phyloP scores from a whole-genome alignment of 2,113 vertebrate species.

The Tinamus guttatus region DNA sequence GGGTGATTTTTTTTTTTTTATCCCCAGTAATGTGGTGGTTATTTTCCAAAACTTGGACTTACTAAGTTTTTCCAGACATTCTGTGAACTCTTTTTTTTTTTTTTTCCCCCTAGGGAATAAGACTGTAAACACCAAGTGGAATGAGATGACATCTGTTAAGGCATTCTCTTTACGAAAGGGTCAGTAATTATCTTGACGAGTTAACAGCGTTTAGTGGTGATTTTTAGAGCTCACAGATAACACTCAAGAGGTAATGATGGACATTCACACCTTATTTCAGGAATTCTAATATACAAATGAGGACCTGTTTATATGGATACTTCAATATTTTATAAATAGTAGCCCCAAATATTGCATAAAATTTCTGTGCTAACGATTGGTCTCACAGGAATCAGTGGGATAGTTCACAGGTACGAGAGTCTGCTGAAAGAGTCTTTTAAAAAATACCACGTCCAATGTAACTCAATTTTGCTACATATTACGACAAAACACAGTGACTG shows the following conservation, averaged over 20 bases:
- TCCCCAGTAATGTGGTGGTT: not conserved
- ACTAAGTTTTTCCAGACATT: constrained; percentile 7
- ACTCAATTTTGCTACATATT: not conserved
- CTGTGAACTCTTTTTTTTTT: not conserved
- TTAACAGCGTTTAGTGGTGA: not conserved
- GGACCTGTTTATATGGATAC: not conserved
- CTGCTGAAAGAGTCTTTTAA: not conserved
- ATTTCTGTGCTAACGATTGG: not conserved
- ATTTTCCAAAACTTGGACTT: not conserved
- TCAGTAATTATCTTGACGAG: not conserved
- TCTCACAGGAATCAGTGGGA: not conserved
- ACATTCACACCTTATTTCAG: not conserved
- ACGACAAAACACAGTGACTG: not conserved
- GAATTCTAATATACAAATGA: not conserved
- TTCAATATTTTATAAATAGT: not conserved
- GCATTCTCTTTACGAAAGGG: not conserved
- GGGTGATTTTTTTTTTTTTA: not conserved
- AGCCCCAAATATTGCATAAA: not conserved
- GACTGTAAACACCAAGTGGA: not conserved
- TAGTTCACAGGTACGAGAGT: not conserved
- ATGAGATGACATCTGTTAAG: not conserved
- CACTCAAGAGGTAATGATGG: not conserved
- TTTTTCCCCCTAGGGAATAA: not conserved
- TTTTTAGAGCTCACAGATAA: not conserved
- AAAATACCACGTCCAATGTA: not conserved